phyloP scores from a whole-genome alignment of 2,888 invertebrate genomes.

The Laspeyria flexula region DNA sequence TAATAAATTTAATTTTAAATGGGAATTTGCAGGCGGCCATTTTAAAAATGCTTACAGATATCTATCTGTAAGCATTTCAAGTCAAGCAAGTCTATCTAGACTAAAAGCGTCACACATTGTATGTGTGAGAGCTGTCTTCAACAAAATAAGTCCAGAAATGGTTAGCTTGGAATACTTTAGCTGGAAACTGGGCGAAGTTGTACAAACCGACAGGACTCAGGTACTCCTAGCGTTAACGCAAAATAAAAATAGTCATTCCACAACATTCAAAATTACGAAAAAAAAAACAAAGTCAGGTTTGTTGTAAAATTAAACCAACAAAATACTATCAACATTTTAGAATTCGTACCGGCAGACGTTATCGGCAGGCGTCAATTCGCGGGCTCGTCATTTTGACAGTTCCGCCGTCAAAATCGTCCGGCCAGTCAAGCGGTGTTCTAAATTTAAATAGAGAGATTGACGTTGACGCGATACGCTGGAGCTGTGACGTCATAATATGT shows the following conservation, averaged over 20 bases:
- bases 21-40: too few relatives aligned
- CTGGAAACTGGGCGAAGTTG: too few relatives aligned
- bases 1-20: too few relatives aligned
- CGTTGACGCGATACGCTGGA: conserved; percentile 70
- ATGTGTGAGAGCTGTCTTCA: too few relatives aligned
- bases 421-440: conserved; percentile 66
- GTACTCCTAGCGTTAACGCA: too few relatives aligned
- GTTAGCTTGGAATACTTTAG: too few relatives aligned
- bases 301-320: conserved; percentile 34
- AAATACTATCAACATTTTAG: conserved; percentile 51
- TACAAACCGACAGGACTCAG: too few relatives aligned
- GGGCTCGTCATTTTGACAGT: conserved; percentile 61
- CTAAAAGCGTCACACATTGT: too few relatives aligned
- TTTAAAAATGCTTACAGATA: too few relatives aligned
- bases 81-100: too few relatives aligned
- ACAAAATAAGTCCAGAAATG: too few relatives aligned
- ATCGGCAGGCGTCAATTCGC: conserved; percentile 65
- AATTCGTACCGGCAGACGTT: conserved; percentile 54
- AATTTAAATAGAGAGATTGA: conserved; percentile 75
- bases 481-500: conserved; percentile 23
- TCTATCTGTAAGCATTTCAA: too few relatives aligned
- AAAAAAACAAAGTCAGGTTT: conserved; percentile 25
- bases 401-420: conserved; percentile 68
- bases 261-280: conserved; percentile 11
- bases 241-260: neutral